Conservation (phyloP, 2,888 invertebrate species). For the Euproctis similis region DNA sequence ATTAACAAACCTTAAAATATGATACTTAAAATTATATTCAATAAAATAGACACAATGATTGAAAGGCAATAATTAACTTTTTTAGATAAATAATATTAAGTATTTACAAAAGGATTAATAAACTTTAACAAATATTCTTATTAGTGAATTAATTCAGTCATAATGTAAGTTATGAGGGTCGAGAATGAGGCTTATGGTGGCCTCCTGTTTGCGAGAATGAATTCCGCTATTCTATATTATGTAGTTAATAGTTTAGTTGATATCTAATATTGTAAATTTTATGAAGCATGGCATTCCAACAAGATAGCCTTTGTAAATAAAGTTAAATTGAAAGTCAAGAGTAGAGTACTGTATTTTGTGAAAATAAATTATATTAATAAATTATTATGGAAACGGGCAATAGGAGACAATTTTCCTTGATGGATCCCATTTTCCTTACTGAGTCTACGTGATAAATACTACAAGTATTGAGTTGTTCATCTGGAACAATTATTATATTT, state of each 20-base stretch:
- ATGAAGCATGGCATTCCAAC: conserved; percentile 41
- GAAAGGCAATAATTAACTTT: conserved; percentile 18
- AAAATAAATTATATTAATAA: too few species aligned
- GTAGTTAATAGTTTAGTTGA: conserved; percentile 23
- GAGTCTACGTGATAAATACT: too few species aligned
- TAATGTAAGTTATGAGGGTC: conserved; percentile 13
- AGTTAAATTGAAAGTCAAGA: conserved; percentile 31
- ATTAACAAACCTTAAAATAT: too few species aligned
- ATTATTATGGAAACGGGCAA: too few species aligned
- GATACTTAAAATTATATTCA: too few species aligned
- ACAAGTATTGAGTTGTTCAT: too few species aligned
- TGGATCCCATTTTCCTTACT: too few species aligned
- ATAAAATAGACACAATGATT: conserved; percentile 13
- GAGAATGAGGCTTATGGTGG: conserved; percentile 17
- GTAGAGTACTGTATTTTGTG: too few species aligned
- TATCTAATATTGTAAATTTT: conserved; percentile 19
- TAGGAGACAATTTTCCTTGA: too few species aligned
- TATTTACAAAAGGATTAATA: conserved; percentile 14
- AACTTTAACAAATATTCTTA: conserved; percentile 15
- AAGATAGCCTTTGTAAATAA: conserved; percentile 33
- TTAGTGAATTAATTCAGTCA: conserved; percentile 18
- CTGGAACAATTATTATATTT: too few species aligned
- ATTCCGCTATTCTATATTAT: conserved; percentile 21
- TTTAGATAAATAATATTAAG: conserved; percentile 12
- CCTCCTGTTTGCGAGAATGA: conserved; percentile 19